These are phyloP conservation scores for Pycnomerus fuliginosus DNA, from an alignment of 2,888 invertebrate genomes.

Conservation along the genomic window DNA sequence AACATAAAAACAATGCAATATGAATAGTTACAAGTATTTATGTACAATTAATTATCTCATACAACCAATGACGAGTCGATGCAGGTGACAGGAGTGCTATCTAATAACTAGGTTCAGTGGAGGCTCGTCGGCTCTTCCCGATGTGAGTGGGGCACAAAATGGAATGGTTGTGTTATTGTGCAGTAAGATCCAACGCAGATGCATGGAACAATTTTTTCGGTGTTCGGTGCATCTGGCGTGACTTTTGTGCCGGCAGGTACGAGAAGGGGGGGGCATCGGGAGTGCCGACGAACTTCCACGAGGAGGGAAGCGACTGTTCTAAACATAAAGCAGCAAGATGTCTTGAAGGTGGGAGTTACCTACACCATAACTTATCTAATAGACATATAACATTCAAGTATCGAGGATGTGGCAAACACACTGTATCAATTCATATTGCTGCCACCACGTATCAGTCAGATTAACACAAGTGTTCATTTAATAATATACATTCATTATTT, in stretches of 20 bases:
- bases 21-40: slow-evolving; percentile 57
- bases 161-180: slow-evolving; percentile 21
- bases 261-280: slow-evolving; percentile 9
- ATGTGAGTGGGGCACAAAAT: slow-evolving; percentile 22
- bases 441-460: slow-evolving; percentile 42
- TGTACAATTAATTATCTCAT: slow-evolving; percentile 56
- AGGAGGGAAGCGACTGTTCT: slow-evolving; percentile 45
- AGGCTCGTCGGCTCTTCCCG: slow-evolving; percentile 5
- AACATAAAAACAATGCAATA: slow-evolving; percentile 56
- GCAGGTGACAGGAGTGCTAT: slow-evolving; percentile 50
- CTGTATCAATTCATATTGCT: slow-evolving; percentile 54
- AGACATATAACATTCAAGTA: slow-evolving; percentile 38
- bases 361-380: slow-evolving; percentile 39
- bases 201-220: slow-evolving; percentile 4
- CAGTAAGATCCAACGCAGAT: slow-evolving; percentile 4
- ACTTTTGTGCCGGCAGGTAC: slow-evolving; percentile 19
- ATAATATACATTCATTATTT: slow-evolving; percentile 32
- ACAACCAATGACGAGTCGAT: slow-evolving; percentile 51
- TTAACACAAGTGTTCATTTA: slow-evolving; percentile 37
- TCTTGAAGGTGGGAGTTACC: slow-evolving; percentile 41
- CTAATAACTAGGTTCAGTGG: slow-evolving; percentile 36
- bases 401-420: slow-evolving; percentile 44
- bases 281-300: slow-evolving; percentile 6
- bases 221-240: too few relatives aligned
- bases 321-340: slow-evolving; percentile 48